Conservation (phyloP, 2,888 invertebrate genomes). For the Eremobia ochroleuca region DNA sequence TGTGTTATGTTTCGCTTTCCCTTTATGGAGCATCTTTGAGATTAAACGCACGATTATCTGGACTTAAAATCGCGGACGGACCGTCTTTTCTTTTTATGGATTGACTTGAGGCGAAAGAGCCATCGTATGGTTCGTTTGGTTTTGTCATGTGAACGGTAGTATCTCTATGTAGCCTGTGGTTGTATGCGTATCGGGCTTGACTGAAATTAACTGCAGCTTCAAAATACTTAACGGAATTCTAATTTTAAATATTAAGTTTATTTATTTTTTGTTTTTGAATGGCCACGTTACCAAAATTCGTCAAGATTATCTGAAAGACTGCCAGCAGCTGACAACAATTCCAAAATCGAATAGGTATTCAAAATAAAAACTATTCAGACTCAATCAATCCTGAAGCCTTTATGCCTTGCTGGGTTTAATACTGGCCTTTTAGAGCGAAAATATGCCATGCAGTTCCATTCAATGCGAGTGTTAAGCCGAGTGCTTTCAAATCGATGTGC, state of each 20-base stretch:
- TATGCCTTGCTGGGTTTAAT: conserved; percentile 23
- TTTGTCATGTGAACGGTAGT: too few species aligned
- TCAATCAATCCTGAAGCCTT: conserved; percentile 1
- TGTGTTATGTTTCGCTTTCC: conserved; percentile 56
- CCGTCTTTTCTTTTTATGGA: conserved; percentile 22
- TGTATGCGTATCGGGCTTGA: neutral
- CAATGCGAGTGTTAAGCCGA: conserved; percentile 21
- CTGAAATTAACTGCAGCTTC: neutral
- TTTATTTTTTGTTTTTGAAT: neutral
- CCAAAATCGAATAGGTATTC: neutral
- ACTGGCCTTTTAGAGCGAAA: conserved; percentile 31
- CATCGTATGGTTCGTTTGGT: conserved; percentile 20
- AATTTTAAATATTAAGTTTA: conserved; percentile 11
- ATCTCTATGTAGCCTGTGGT: too few species aligned
- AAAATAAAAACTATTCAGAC: neutral
- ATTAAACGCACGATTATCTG: conserved; percentile 36
- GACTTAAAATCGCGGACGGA: conserved; percentile 35
- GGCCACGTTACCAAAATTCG: neutral
- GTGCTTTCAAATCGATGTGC: conserved; percentile 34
- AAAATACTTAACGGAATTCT: conserved; percentile 5
- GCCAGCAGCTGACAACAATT: neutral
- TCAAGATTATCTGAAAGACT: neutral
- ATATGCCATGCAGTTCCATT: conserved; percentile 30
- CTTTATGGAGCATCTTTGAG: conserved; percentile 34
- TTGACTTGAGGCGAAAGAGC: conserved; percentile 13